Evolutionary conservation across 2,797 vertebrate genomes (phyloP).

Genomic region (Anas bahamensis): DNA sequence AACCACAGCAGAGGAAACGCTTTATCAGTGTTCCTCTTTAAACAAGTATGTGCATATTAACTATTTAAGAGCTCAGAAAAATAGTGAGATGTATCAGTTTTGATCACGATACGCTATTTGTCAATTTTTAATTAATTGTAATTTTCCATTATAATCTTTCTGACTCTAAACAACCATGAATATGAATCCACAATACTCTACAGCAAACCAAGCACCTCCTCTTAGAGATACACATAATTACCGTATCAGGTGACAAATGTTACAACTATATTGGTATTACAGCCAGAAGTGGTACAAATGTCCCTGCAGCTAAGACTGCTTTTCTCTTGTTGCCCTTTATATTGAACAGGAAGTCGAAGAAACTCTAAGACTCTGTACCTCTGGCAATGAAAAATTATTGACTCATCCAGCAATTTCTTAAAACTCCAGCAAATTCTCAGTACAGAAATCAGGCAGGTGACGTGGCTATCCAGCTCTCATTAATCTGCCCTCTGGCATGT

Average conservation of each 20-base stretch:
- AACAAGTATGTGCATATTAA: background rate
- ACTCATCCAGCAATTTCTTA: slow-evolving; percentile 24
- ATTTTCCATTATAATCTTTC: background rate
- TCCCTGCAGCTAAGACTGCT: background rate
- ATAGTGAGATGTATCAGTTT: background rate
- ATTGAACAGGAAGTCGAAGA: background rate
- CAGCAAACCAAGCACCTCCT: background rate
- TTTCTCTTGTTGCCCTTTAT: background rate
- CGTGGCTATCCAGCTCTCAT: slow-evolving; percentile 10
- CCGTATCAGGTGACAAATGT: slow-evolving; percentile 13
- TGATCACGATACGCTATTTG: background rate
- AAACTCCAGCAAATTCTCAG: background rate
- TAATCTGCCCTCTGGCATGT: slow-evolving; percentile 29
- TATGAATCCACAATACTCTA: background rate
- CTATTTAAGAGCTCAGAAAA: background rate
- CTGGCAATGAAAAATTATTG: slow-evolving; percentile 29
- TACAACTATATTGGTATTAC: background rate
- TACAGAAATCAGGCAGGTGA: slow-evolving; percentile 1
- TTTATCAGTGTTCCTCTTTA: background rate
- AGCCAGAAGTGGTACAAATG: background rate
- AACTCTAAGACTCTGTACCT: background rate
- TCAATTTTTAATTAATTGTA: background rate
- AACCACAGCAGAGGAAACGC: background rate
- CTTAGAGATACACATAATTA: slow-evolving; percentile 3
- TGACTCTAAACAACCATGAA: background rate